Percentiles rank a stretch among this genome's conserved stretches.
Evolutionary conservation across 2,888 invertebrate species (phyloP).

Genomic region (Neocrepidodera transversa): DNA sequence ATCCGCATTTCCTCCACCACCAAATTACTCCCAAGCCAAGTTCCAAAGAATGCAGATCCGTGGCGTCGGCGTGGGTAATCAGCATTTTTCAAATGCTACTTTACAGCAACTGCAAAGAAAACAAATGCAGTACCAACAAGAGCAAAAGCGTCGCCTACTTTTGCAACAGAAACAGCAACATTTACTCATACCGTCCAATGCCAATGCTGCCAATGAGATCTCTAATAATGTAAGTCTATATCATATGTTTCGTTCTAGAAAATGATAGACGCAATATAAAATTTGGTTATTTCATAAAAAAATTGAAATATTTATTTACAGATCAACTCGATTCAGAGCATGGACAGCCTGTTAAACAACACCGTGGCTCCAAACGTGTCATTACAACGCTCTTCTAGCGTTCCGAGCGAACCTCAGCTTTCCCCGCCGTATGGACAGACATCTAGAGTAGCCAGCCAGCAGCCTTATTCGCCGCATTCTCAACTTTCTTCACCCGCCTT

Average conservation of each 20-base stretch:
- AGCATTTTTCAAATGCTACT: constrained; percentile 30
- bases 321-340: constrained; percentile 69
- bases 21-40: constrained; percentile 53
- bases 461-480: constrained; percentile 61
- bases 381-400: constrained; percentile 72
- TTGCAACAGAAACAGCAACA: constrained; percentile 84
- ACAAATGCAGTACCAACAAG: constrained; percentile 51
- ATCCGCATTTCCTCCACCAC: constrained; percentile 56
- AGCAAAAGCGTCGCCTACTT: constrained; percentile 75
- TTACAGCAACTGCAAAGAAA: constrained; percentile 55
- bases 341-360: constrained; percentile 84
- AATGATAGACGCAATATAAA: too few species aligned
- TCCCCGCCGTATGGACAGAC: constrained; percentile 64
- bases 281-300: too few species aligned
- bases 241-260: not conserved
- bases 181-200: constrained; percentile 80
- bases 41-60: constrained; percentile 33
- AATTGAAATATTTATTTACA: too few species aligned
- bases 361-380: constrained; percentile 90
- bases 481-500: constrained; percentile 57
- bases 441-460: constrained; percentile 50
- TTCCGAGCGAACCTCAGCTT: constrained; percentile 65
- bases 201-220: constrained; percentile 61
- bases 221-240: constrained; percentile 21
- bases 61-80: constrained; percentile 37